Evolutionary conservation across 2,888 invertebrate species (phyloP), one percentile per base, ranked within the genome.

Genomic region (Chrysolina oricalcia): DNA sequence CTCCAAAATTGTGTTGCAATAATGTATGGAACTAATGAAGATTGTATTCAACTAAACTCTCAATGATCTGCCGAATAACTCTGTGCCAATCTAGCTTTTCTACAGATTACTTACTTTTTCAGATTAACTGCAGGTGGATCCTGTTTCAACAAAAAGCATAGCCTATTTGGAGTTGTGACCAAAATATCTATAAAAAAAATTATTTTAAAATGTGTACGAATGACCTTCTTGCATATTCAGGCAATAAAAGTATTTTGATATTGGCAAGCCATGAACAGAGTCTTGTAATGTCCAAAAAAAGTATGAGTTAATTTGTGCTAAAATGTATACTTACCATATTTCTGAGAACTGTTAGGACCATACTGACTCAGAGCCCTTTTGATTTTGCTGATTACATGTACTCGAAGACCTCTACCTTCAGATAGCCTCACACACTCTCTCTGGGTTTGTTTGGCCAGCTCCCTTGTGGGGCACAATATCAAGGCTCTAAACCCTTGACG

Each of bases 121-220:
- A 98, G 90, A 70, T 92, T 92, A 70, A 98, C 90, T 1, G 92
- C 91, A 11, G 95, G 93, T 19, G 93, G 93, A 76, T 97, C 95
- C 85, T 95, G 94, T 82, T 94, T 93, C 53, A 98, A 88, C 71
- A 98, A 88, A 87, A 93, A 97, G 81, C 98, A 94, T 15, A 99
- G 90, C 76, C 98, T 92, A 86, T 98, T 98, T 1, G 99, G 99
- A 1, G 99, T 99, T 43, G 97, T 97, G 65, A 99, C 95, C 6
- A 99, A 90, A 81, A 98, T 94, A 91, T 98, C 96, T 94, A 89
- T 46, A 81, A 80, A 70, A 11, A 40, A 66, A 46, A 56, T 40
- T 48, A 17, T 3, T 3, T 27, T 2, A 27, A 35, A 35, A 8
- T 35, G 3, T 8, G 8, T 8, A 35, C 27, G 5, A 27, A 27